These are phyloP conservation scores for Hippocampus mohnikei DNA, from an alignment of 2,113 vertebrate genomes.

Conservation along the genomic window DNA sequence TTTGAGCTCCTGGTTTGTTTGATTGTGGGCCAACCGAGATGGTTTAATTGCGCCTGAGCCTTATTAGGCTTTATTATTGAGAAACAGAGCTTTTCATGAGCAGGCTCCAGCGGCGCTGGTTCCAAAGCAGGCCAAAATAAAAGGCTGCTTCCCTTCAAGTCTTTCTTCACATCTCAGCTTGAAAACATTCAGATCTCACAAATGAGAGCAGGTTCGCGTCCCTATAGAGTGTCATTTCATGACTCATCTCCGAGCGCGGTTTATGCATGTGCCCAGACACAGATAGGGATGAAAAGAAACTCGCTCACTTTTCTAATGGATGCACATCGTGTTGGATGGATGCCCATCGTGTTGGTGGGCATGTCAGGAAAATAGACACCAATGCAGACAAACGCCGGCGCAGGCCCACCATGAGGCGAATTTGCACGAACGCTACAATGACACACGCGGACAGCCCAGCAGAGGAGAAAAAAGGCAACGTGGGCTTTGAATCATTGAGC, in stretches of 20 bases:
- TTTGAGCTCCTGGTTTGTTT: constrained; percentile 29
- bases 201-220: constrained; percentile 15
- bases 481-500: constrained; percentile 68
- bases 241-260: constrained; percentile 22
- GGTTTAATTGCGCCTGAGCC: constrained; percentile 18
- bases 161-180: constrained; percentile 25
- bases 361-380: not conserved
- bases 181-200: constrained; percentile 10
- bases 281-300: constrained; percentile 24
- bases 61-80: constrained; percentile 45
- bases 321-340: not conserved
- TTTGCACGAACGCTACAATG: constrained; percentile 1
- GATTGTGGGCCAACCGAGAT: constrained; percentile 40
- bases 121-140: not conserved
- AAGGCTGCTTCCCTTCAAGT: constrained; percentile 1
- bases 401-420: constrained; percentile 9
- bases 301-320: not conserved
- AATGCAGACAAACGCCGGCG: constrained; percentile 5
- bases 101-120: not conserved
- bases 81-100: constrained; percentile 32
- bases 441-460: constrained; percentile 8
- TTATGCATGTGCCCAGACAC: constrained; percentile 6
- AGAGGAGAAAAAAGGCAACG: constrained; percentile 39
- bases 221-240: constrained; percentile 25
- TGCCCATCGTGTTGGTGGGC: not conserved